Conservation (phyloP, 2,797 vertebrate genomes). For the Pelodytes ibericus region DNA sequence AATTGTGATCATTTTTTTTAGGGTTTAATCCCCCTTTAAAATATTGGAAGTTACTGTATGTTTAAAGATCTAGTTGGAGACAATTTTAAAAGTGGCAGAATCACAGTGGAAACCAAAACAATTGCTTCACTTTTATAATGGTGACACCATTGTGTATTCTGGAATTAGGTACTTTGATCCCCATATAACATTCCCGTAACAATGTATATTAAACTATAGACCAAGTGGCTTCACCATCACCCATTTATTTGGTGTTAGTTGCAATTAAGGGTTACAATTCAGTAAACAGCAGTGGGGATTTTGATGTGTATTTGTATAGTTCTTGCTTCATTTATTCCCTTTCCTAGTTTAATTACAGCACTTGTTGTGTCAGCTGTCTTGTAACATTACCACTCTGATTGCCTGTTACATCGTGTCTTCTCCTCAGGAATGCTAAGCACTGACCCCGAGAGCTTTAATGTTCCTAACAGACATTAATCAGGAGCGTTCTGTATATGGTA, state of each 20-base stretch:
- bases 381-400: constrained; percentile 34
- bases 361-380: constrained; percentile 39
- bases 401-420: constrained; percentile 51
- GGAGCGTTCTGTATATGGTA: constrained; percentile 46
- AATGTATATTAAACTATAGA: not conserved
- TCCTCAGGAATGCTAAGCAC: constrained; percentile 60
- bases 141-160: too few relatives aligned
- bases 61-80: too few relatives aligned
- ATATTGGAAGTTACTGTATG: too few relatives aligned
- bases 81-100: too few relatives aligned
- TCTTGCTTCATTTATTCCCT: not conserved
- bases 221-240: not conserved
- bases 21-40: too few relatives aligned
- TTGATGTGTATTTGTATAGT: constrained; percentile 1
- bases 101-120: too few relatives aligned
- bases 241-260: constrained; percentile 5
- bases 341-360: constrained; percentile 29
- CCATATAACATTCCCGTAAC: not conserved
- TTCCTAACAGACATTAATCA: constrained; percentile 60
- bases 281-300: not conserved
- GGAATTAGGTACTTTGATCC: too few relatives aligned
- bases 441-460: constrained; percentile 45
- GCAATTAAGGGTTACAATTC: constrained; percentile 11
- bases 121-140: too few relatives aligned
- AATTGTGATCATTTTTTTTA: too few relatives aligned